Evolutionary conservation across 30 jellyfish, hydroid and myxozoan genomes (phyloP), one percentile per base, ranked within the genome.

Genomic region (Turritopsis rubra): DNA sequence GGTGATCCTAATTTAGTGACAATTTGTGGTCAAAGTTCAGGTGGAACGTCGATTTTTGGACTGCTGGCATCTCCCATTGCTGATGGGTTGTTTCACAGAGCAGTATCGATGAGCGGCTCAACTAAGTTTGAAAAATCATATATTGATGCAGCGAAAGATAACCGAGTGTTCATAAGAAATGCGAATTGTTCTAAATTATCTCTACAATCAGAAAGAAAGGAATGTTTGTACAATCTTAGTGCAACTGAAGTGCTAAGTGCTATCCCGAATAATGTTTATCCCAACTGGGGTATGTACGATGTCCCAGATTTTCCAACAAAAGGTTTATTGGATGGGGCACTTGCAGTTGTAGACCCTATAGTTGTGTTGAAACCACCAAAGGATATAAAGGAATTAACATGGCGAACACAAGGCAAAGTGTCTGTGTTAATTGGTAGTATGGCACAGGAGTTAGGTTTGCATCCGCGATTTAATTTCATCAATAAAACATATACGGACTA

Each of bases 1-100:
- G 97, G 97, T 19, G 92, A 90, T 75, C 92, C 92, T 8, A 65
- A 81, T 17, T 66, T 65, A 41, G 94, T 86, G 70, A 90, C 97
- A 23, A 66, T 90, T 30, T 73, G 75, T 18, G 97, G 97, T 9
- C 87, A 82, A 24, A 80, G 93, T 52, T 70, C 96, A 21, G 97
- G 97, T 81, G 97, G 85, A 19, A 85, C 92, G 18, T 86, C 96
- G 5, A 52, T 86, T n/a, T 75, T 52, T 29, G 97, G 89, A 19
- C 80, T 90, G 82, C 86, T 86, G 75, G 96, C 95, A 7, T 85
- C 97, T 7, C 88, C 76, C n/a, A 21, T 20, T 29, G 93, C 97
- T 1, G 83, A 53, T 26, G 97, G 93, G 7, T 68, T 90, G 72
- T 90, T 90, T 74, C 87, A 83, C 9, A 29, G 66, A n/a, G 96